Evolutionary conservation across 1,140 invertebrate species (phyloP).

Genomic region (Aphaenogaster rudis): DNA sequence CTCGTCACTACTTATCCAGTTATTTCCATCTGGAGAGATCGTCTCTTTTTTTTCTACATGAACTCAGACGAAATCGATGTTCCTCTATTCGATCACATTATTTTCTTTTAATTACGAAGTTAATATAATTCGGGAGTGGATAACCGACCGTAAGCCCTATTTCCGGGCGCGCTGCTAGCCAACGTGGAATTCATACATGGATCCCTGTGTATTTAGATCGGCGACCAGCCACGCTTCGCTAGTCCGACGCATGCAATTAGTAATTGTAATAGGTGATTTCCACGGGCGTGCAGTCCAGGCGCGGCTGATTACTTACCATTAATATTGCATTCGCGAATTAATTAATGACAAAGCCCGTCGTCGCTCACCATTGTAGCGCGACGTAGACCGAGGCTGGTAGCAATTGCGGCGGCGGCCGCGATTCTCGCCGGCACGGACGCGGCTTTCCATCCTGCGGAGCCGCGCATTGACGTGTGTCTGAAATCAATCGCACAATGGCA

Average conservation of each 20-base stretch:
- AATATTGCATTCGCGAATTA: slow-evolving; percentile 85
- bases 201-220: slow-evolving; percentile 55
- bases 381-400: slow-evolving; percentile 36
- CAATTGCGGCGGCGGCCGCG: slow-evolving; percentile 21
- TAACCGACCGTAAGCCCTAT: slow-evolving; percentile 51
- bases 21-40: not conserved
- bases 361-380: slow-evolving; percentile 74
- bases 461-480: slow-evolving; percentile 79
- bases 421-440: slow-evolving; percentile 40
- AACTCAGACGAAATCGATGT: not conserved
- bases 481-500: slow-evolving; percentile 80
- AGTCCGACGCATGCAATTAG: slow-evolving; percentile 76
- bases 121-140: slow-evolving; percentile 19
- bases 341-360: slow-evolving; percentile 82
- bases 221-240: slow-evolving; percentile 44
- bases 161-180: slow-evolving; percentile 55
- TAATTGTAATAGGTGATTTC: slow-evolving; percentile 83
- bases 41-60: not conserved
- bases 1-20: not conserved
- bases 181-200: not conserved
- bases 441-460: slow-evolving; percentile 47
- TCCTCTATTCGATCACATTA: not conserved
- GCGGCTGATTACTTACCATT: slow-evolving; percentile 85
- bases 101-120: slow-evolving; percentile 27
- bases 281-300: slow-evolving; percentile 63